Conservation (phyloP, 2,113 vertebrate species). For the Psammodynastes pulverulentus region DNA sequence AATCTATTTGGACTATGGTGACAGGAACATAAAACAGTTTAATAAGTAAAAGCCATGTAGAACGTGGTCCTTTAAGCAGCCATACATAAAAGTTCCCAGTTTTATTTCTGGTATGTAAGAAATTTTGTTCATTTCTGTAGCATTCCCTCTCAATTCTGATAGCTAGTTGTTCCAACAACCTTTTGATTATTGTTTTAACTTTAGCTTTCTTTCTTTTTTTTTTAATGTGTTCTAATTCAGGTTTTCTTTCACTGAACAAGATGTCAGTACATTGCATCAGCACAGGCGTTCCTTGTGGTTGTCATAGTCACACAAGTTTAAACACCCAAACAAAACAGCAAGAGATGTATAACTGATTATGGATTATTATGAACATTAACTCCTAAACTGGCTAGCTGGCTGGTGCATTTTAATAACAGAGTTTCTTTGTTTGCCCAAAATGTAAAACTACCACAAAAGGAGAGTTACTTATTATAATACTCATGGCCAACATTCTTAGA, state of each 20-base stretch:
- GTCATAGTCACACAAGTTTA: slow-evolving; percentile 63
- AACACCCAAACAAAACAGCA: slow-evolving; percentile 65
- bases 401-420: not conserved
- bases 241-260: slow-evolving; percentile 39
- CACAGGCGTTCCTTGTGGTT: slow-evolving; percentile 51
- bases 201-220: too few species aligned
- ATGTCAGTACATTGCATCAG: slow-evolving; percentile 59
- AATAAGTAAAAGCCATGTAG: not conserved
- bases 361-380: slow-evolving; percentile 23
- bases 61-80: not conserved
- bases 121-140: not conserved
- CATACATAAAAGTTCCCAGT: not conserved
- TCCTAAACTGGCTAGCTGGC: slow-evolving; percentile 34
- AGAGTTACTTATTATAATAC: not conserved
- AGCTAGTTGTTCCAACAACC: not conserved
- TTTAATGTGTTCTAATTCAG: not conserved
- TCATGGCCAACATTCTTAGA: not conserved
- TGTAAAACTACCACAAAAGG: not conserved
- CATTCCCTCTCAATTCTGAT: not conserved
- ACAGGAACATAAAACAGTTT: not conserved
- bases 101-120: not conserved
- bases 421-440: not conserved
- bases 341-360: slow-evolving; percentile 41
- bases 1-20: not conserved
- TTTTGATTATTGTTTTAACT: not conserved